Evolutionary conservation across 2,113 vertebrate species (phyloP).

Genomic region (Heteronetta atricapilla): DNA sequence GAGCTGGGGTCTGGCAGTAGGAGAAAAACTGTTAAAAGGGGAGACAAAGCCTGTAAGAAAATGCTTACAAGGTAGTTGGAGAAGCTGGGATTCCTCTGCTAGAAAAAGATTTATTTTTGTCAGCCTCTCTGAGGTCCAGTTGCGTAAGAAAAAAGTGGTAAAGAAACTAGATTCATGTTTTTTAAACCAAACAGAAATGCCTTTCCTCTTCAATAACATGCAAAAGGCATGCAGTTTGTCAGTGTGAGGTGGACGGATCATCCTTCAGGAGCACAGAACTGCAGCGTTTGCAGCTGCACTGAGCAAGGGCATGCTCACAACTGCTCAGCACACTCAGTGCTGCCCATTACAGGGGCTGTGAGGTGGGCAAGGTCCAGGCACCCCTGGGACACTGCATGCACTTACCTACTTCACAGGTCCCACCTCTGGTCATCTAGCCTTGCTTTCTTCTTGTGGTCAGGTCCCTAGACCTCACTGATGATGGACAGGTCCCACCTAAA

Average conservation of each 20-base stretch:
- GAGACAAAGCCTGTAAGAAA: neutral
- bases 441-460: neutral
- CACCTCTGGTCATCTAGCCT: neutral
- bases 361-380: neutral
- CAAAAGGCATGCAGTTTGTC: neutral
- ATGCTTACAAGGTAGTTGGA: neutral
- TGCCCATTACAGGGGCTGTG: neutral
- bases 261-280: neutral
- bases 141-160: neutral
- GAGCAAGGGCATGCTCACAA: neutral
- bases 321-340: neutral
- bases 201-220: neutral
- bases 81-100: neutral
- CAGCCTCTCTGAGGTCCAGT: neutral
- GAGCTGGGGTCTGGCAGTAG: neutral
- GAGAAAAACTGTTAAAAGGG: neutral
- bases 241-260: neutral
- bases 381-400: no score
- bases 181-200: neutral
- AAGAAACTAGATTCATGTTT: neutral
- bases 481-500: neutral
- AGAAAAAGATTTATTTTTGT: neutral
- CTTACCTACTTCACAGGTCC: accelerated
- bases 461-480: no score
- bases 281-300: constrained; percentile 25